Evolutionary conservation across 2,797 vertebrate genomes (phyloP).

Genomic region (Furcifer pardalis): DNA sequence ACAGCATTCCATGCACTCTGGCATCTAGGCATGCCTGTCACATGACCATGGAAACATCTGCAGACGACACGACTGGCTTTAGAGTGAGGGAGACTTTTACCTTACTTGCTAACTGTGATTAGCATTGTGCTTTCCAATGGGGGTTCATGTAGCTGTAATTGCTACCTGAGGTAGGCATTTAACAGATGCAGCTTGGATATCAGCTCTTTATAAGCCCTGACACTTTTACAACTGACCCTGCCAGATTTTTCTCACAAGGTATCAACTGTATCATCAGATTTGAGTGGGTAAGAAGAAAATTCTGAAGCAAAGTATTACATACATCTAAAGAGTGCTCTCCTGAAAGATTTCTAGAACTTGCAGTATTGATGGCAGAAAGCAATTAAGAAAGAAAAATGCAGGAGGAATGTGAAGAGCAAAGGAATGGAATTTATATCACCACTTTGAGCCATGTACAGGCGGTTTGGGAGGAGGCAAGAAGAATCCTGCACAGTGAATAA

Average conservation of each 20-base stretch:
- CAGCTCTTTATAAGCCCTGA: not conserved
- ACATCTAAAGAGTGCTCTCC: not conserved
- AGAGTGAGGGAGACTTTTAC: no score
- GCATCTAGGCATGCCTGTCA: no score
- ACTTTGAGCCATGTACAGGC: not conserved
- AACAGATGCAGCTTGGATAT: not conserved
- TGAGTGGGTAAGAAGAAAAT: not conserved
- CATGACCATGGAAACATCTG: no score
- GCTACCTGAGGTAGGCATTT: not conserved
- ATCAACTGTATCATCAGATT: not conserved
- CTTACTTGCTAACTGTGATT: not conserved
- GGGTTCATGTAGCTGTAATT: not conserved
- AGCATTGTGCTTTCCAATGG: not conserved
- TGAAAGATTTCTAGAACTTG: not conserved
- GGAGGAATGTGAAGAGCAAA: not conserved
- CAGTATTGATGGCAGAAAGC: not conserved
- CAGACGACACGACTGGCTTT: no score
- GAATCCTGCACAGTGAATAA: not conserved
- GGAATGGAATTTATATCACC: constrained; percentile 13
- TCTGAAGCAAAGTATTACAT: not conserved
- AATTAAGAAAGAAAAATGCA: not conserved
- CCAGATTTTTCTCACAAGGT: not conserved
- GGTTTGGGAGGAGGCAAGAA: not conserved
- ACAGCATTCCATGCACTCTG: no score
- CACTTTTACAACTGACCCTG: not conserved